Conservation (phyloP, 2,113 vertebrate genomes). For the Polypterus bichir region DNA sequence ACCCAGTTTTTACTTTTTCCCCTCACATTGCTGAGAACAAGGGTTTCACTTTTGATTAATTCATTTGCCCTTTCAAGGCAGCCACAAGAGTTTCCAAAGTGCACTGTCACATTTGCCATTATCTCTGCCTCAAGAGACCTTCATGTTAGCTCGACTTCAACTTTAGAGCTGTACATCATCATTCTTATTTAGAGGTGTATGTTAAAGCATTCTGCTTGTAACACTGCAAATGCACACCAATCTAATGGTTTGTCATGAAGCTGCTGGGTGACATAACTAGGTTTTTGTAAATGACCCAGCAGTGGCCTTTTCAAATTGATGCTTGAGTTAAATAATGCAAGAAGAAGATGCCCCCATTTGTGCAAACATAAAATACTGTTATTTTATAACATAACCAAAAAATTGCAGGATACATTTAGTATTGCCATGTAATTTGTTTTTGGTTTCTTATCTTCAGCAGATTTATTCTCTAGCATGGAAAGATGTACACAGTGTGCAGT, state of each 20-base stretch:
- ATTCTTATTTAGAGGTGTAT: slow-evolving; percentile 1
- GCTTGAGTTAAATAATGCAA: too few species aligned
- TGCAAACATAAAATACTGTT: too few species aligned
- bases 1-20: too few species aligned
- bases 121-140: slow-evolving; percentile 1
- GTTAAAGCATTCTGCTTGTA: neutral
- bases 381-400: too few species aligned
- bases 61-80: slow-evolving; percentile 1
- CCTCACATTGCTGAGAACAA: neutral
- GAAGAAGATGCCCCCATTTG: too few species aligned
- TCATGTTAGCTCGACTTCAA: neutral
- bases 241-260: neutral
- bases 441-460: too few species aligned
- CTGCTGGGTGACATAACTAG: slow-evolving; percentile 2
- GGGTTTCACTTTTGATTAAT: slow-evolving; percentile 7
- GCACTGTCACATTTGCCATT: slow-evolving; percentile 6
- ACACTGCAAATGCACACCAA: neutral
- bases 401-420: too few species aligned
- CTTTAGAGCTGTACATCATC: neutral
- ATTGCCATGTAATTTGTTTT: too few species aligned
- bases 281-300: neutral
- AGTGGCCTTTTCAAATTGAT: neutral
- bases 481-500: too few species aligned
- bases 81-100: slow-evolving; percentile 1
- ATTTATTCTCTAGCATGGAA: too few species aligned